A percentile compares a stretch with the other conserved stretches of the same genome.
These are phyloP conservation scores for Xylota segnis DNA, from an alignment of 2,888 invertebrate genomes.

Conservation along the genomic window DNA sequence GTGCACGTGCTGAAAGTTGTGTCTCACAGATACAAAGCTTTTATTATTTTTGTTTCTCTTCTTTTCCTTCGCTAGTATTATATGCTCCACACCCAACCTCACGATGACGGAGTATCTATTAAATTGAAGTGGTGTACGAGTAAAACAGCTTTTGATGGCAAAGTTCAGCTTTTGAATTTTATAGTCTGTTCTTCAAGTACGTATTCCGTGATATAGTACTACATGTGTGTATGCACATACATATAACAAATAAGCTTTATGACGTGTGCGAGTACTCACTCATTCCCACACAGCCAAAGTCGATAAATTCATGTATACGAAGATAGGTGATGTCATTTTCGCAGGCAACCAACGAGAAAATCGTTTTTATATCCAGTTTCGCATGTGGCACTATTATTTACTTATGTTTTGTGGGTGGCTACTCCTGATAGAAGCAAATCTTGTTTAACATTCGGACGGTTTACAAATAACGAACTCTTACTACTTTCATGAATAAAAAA, in stretches of 20 bases:
- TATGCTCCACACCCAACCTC: background rate
- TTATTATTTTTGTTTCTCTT: background rate
- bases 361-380: slow-evolving; percentile 24
- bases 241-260: slow-evolving; percentile 6
- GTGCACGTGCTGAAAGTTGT: slow-evolving; percentile 54
- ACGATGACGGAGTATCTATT: background rate
- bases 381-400: slow-evolving; percentile 16
- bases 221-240: background rate
- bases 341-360: slow-evolving; percentile 12
- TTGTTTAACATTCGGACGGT: background rate
- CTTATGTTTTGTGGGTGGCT: slow-evolving; percentile 6
- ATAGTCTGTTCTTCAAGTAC: background rate
- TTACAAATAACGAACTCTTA: background rate
- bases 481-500: background rate
- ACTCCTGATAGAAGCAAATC: background rate
- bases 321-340: slow-evolving; percentile 59
- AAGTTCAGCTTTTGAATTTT: background rate
- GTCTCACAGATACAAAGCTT: slow-evolving; percentile 34
- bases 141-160: slow-evolving; percentile 7
- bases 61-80: background rate
- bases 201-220: background rate
- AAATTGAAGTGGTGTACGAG: background rate
- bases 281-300: background rate
- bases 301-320: slow-evolving; percentile 3
- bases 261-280: slow-evolving; percentile 17